Evolutionary conservation across 2,113 vertebrate genomes (phyloP), one percentile per base, ranked within the genome.

Genomic region (Prionailurus bengalensis): DNA sequence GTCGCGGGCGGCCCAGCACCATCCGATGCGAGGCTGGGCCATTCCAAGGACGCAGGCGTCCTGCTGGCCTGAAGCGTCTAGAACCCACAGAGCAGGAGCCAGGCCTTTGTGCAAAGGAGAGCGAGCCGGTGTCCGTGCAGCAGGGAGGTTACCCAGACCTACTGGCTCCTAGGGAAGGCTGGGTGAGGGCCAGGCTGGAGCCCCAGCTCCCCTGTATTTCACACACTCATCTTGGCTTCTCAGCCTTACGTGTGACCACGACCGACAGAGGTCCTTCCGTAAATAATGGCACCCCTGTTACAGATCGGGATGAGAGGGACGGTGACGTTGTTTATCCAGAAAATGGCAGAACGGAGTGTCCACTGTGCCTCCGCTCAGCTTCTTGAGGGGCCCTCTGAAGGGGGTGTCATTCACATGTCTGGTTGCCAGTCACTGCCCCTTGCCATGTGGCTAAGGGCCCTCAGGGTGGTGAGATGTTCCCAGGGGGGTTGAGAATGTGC

Each of bases 91-190:
- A 0, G 4, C 48, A 4, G 53, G 6, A 85, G 61, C 10, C 17
- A 12, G 51, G 63, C 53, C 51, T 9, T 7, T 29, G 31, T 63
- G 71, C 70, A 70, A 23, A 48, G 12, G 13, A 61, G 42, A 84
- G 36, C 0, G 2, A 68, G 48, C 36, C 45, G 31, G 48, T 48
- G 36, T 89, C 76, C 2, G 4, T 0, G 1, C 31, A 61, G 27
- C 63, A 0, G n/a, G 55, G 65, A 73, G 80, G n/a, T 3, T 55
- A 21, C 5, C 21, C 42, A 76, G 9, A 33, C 12, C 63, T 70
- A 14, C 71, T 45, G 33, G n/a, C 33, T 31, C 71, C 53, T 7
- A 29, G 15, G 42, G 8, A 63, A 53, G 58, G 58, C 31, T 27
- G 9, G 33, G 42, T 1, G 5, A 21, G 42, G 45, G 17, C n/a